Evolutionary conservation across 2,113 vertebrate species (phyloP).

Genomic region (Phylloscopus trochiloides): DNA sequence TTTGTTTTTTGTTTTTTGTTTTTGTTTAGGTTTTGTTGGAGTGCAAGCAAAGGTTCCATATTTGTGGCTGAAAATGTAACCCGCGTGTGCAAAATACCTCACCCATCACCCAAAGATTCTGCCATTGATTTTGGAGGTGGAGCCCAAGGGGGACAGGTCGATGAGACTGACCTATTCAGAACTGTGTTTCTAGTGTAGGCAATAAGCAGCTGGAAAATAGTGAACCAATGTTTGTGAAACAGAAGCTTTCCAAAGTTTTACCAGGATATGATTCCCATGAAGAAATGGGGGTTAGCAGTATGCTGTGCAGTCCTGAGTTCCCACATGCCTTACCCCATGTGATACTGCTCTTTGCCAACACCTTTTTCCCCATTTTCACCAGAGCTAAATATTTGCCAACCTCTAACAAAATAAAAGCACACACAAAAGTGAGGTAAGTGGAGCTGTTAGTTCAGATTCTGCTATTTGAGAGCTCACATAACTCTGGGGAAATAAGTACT

Average conservation of each 20-base stretch:
- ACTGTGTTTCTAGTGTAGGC: not conserved
- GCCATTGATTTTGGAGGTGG: not conserved
- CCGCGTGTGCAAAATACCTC: not conserved
- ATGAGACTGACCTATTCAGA: not conserved
- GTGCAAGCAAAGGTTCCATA: not conserved
- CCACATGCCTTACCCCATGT: not conserved
- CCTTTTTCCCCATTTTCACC: not conserved
- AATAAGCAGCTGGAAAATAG: not conserved
- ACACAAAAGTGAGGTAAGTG: constrained; percentile 28
- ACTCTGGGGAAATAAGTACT: constrained; percentile 70
- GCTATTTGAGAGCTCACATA: constrained; percentile 52
- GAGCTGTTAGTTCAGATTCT: constrained; percentile 44
- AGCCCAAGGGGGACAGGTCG: not conserved
- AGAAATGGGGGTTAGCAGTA: not conserved
- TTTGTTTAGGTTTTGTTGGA: no score
- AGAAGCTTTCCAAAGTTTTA: not conserved
- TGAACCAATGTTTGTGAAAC: not conserved
- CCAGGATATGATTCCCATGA: not conserved
- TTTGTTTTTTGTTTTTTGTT: not conserved
- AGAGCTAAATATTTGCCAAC: constrained; percentile 42
- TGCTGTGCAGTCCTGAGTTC: rapidly evolving
- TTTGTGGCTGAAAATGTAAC: not conserved
- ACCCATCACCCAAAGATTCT: not conserved
- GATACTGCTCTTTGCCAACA: not conserved
- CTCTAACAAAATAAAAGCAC: constrained; percentile 49